These are phyloP conservation scores for Polypterus bichir DNA, from an alignment of 2,113 vertebrate species.

Conservation along the genomic window DNA sequence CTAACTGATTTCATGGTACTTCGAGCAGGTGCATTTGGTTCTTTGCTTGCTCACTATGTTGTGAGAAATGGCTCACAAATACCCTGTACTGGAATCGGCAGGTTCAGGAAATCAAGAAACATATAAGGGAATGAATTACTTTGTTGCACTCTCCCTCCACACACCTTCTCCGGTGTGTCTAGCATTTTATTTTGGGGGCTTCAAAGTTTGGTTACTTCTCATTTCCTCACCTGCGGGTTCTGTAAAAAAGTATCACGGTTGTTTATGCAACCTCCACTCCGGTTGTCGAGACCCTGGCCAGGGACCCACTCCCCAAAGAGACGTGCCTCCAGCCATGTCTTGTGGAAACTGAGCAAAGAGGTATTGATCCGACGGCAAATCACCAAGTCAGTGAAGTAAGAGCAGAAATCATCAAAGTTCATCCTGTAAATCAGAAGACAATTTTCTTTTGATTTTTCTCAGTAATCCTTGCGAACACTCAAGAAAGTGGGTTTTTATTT, in stretches of 20 bases:
- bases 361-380: slow-evolving; percentile 50
- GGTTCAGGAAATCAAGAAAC: no score
- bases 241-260: slow-evolving; percentile 57
- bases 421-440: slow-evolving; percentile 39
- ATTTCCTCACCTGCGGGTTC: slow-evolving; percentile 55
- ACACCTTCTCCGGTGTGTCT: no score
- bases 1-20: no score
- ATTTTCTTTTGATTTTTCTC: no score
- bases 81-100: no score
- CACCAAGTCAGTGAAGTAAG: slow-evolving; percentile 59
- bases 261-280: slow-evolving; percentile 64
- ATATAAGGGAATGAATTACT: no score
- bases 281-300: slow-evolving; percentile 25
- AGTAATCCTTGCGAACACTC: no score
- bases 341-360: slow-evolving; percentile 38
- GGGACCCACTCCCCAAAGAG: slow-evolving; percentile 42
- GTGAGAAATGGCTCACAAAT: no score
- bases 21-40: no score
- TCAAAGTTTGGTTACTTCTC: no score
- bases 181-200: neutral
- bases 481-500: slow-evolving; percentile 1
- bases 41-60: no score
- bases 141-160: no score
- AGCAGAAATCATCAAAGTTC: slow-evolving; percentile 60
- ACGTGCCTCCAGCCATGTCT: slow-evolving; percentile 48